Evolutionary conservation across 1,140 invertebrate species (phyloP).

Genomic region (Diploscapter pachys): DNA sequence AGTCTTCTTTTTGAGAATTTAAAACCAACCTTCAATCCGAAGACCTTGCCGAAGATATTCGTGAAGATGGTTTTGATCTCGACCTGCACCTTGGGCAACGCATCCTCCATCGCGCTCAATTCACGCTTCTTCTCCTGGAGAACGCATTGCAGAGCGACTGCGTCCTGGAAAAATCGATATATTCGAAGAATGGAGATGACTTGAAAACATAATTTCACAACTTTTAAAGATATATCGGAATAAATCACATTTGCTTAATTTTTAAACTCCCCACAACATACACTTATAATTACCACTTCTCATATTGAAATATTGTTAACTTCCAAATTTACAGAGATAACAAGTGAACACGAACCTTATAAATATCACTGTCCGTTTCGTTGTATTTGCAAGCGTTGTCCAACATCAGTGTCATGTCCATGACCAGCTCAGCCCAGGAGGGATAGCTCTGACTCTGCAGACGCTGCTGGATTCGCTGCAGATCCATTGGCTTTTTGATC

Average conservation of each 20-base stretch:
- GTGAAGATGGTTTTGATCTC: constrained; percentile 85
- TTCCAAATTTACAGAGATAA: neutral
- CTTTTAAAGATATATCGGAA: no score
- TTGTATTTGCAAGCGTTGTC: constrained; percentile 99
- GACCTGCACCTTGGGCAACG: constrained; percentile 69
- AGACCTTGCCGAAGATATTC: constrained; percentile 84
- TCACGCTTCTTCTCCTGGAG: constrained; percentile 86
- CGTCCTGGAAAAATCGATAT: constrained; percentile 68
- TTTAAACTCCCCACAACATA: constrained; percentile 37
- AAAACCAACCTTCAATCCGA: constrained; percentile 72
- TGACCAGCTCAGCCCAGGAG: constrained; percentile 80
- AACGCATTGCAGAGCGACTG: constrained; percentile 82
- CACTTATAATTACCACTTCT: constrained; percentile 96
- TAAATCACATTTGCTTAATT: neutral
- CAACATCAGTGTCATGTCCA: constrained; percentile 93
- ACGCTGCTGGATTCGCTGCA: constrained; percentile 73
- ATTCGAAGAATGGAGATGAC: no score
- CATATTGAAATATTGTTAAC: constrained; percentile 85
- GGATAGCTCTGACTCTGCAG: constrained; percentile 40
- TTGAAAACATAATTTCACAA: no score
- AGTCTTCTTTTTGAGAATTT: no score
- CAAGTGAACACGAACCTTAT: constrained; percentile 70
- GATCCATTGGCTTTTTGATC: constrained; percentile 89
- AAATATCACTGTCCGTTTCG: constrained; percentile 96
- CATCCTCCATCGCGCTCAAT: constrained; percentile 63